These are phyloP conservation scores for Drosophila putrida DNA, from an alignment of 2,888 invertebrate genomes.

Conservation along the genomic window DNA sequence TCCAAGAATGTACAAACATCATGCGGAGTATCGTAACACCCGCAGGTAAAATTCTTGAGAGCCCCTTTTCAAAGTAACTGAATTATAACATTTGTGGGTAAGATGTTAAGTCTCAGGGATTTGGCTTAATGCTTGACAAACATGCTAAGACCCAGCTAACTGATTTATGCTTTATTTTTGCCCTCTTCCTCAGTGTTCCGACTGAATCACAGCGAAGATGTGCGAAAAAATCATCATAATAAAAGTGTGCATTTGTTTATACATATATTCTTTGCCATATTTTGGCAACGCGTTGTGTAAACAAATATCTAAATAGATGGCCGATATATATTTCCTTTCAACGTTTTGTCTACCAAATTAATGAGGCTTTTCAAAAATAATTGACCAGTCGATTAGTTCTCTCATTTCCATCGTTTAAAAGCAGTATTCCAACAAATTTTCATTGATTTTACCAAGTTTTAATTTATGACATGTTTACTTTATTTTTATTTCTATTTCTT, in stretches of 20 bases:
- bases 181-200: conserved; percentile 11
- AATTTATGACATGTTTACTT: conserved; percentile 35
- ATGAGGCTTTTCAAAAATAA: conserved; percentile 67
- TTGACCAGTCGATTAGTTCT: conserved; percentile 52
- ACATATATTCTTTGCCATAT: conserved; percentile 52
- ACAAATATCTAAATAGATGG: conserved; percentile 50
- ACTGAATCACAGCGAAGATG: conserved; percentile 35
- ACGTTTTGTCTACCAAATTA: conserved; percentile 47
- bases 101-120: conserved; percentile 25
- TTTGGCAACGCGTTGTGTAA: conserved; percentile 64
- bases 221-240: conserved; percentile 52
- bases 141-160: conserved; percentile 54
- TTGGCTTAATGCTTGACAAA: conserved; percentile 60
- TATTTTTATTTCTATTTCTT: conserved; percentile 7
- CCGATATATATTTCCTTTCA: conserved; percentile 46
- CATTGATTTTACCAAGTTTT: conserved; percentile 21
- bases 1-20: conserved; percentile 50
- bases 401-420: conserved; percentile 12
- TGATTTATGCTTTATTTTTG: conserved; percentile 59
- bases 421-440: conserved; percentile 1
- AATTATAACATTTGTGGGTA: conserved; percentile 6
- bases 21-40: conserved; percentile 6
- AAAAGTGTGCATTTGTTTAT: conserved; percentile 64
- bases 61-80: conserved; percentile 25
- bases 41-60: conserved; percentile 64